Evolutionary conservation across 1,140 invertebrate genomes (phyloP).

Genomic region (Diorhabda sublineata): DNA sequence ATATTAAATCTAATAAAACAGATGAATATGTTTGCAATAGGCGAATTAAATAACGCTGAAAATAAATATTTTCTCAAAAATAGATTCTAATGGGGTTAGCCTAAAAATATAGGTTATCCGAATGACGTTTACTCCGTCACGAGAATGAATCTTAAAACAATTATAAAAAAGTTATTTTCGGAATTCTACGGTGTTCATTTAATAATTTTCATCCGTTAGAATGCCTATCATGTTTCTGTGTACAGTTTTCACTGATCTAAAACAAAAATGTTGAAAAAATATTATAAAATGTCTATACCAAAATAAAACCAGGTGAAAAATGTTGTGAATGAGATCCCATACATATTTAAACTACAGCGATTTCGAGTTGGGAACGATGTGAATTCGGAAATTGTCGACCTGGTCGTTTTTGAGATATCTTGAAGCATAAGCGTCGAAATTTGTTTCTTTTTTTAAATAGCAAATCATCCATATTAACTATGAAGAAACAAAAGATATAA

Average conservation of each 20-base stretch:
- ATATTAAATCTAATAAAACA: too few species aligned
- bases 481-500: too few species aligned
- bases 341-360: slow-evolving; percentile 25
- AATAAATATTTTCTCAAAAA: slow-evolving; percentile 35
- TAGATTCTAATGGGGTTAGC: slow-evolving; percentile 22
- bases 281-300: background rate
- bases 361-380: slow-evolving; percentile 25
- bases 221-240: background rate
- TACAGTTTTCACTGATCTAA: too few species aligned
- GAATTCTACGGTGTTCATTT: background rate
- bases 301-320: background rate
- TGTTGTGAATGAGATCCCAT: slow-evolving; percentile 24
- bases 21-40: background rate
- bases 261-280: too few species aligned
- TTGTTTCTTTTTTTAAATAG: too few species aligned
- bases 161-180: slow-evolving; percentile 1
- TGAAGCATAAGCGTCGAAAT: slow-evolving; percentile 17
- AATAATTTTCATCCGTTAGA: background rate
- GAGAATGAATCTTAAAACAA: slow-evolving; percentile 3
- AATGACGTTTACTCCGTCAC: background rate
- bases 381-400: slow-evolving; percentile 31
- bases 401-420: slow-evolving; percentile 26
- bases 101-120: slow-evolving; percentile 26
- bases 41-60: slow-evolving; percentile 2
- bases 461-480: too few species aligned